Evolutionary conservation across 2,113 vertebrate genomes (phyloP).

Genomic region (Circaetus cinerascens): DNA sequence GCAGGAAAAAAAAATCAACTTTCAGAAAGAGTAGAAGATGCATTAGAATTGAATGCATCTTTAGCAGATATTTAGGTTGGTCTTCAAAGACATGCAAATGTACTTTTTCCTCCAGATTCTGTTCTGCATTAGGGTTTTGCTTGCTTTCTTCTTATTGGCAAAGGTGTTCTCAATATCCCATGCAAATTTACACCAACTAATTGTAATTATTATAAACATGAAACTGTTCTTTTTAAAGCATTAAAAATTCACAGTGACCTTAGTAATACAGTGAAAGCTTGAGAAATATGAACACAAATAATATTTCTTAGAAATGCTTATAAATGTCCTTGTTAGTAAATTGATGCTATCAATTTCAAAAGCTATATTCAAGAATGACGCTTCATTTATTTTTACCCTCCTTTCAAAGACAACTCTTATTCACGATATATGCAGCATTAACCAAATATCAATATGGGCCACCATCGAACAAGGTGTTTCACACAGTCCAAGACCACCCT

Average conservation of each 20-base stretch:
- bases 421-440: background rate
- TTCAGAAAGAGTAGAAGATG: background rate
- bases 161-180: background rate
- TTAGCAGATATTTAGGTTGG: background rate
- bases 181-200: background rate
- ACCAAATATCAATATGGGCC: background rate
- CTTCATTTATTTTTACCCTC: slow-evolving; percentile 16
- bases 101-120: background rate
- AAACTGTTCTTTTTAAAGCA: background rate
- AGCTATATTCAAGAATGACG: background rate
- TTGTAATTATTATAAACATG: background rate
- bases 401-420: slow-evolving; percentile 7
- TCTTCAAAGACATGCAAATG: slow-evolving; percentile 18
- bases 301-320: slow-evolving; percentile 19
- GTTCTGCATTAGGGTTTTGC: background rate
- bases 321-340: background rate
- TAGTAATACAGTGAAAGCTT: background rate
- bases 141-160: background rate
- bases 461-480: background rate
- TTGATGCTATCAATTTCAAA: slow-evolving; percentile 2
- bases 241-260: background rate
- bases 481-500: background rate
- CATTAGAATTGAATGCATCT: background rate
- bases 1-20: background rate
- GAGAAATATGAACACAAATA: background rate